A percentile compares a stretch with the other conserved stretches of the same genome.
Evolutionary conservation across 2,888 invertebrate genomes (phyloP).

Genomic region (Smittia sp.): DNA sequence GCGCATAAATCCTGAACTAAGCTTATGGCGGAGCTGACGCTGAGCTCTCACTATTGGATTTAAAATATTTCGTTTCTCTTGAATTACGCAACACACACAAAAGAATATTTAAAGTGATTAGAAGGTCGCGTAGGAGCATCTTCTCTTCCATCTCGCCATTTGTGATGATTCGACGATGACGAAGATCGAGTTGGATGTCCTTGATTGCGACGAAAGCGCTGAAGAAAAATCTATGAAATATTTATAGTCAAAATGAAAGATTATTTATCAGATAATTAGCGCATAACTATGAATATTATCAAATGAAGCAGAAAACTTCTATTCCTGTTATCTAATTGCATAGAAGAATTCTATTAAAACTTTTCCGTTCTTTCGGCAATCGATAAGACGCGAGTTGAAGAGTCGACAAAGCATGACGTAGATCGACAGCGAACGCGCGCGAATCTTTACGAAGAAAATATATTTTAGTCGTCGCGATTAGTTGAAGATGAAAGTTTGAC

Average conservation of each 20-base stretch:
- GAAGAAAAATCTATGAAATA: conserved; percentile 30
- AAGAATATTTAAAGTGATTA: conserved; percentile 16
- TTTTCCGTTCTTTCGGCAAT: conserved; percentile 9
- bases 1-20: conserved; percentile 48
- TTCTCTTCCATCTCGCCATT: conserved; percentile 21
- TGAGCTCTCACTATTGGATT: not conserved
- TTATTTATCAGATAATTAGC: conserved; percentile 36
- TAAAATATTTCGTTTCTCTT: conserved; percentile 14
- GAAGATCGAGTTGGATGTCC: not conserved
- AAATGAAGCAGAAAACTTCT: conserved; percentile 30
- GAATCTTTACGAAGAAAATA: not conserved
- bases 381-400: not conserved
- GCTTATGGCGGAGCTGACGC: not conserved
- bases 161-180: not conserved
- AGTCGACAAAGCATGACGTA: not conserved
- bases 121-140: not conserved
- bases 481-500: not conserved
- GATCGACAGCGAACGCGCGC: not conserved
- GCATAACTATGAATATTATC: conserved; percentile 40
- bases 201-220: not conserved
- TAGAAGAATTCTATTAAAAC: conserved; percentile 20
- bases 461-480: not conserved
- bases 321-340: conserved; percentile 41
- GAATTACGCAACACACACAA: not conserved
- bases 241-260: conserved; percentile 37